Conservation (phyloP, 2,888 invertebrate species). For the Phasia obesa region DNA sequence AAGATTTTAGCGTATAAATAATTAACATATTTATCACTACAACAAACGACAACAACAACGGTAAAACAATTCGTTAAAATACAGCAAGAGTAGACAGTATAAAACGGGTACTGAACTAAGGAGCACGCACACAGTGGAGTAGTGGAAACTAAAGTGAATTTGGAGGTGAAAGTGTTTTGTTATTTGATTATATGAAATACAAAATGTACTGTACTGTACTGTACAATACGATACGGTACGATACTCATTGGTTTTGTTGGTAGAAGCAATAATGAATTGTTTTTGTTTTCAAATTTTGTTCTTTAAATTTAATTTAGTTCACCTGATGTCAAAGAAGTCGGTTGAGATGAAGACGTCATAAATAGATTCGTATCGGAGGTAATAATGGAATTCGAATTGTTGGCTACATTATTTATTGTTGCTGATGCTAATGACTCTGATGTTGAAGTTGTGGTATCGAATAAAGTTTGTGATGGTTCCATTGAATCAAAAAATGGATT, state of each 20-base stretch:
- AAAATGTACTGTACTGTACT: conserved; percentile 37
- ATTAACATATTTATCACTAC: background rate
- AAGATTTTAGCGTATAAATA: conserved; percentile 11
- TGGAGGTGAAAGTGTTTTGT: conserved; percentile 39
- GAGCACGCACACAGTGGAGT: conserved; percentile 31
- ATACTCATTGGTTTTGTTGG: too few species aligned
- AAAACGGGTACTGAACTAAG: conserved; percentile 27
- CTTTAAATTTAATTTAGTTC: conserved; percentile 65
- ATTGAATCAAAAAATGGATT: conserved; percentile 82
- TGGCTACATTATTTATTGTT: conserved; percentile 59
- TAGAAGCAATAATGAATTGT: conserved; percentile 24
- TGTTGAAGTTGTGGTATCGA: conserved; percentile 62
- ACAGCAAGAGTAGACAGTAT: background rate
- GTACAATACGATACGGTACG: too few species aligned
- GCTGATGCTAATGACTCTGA: conserved; percentile 73
- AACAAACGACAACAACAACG: conserved; percentile 37
- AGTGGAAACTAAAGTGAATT: conserved; percentile 22
- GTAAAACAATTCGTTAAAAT: conserved; percentile 24
- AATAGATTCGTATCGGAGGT: conserved; percentile 60
- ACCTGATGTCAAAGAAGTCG: conserved; percentile 73
- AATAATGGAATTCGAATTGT: conserved; percentile 67
- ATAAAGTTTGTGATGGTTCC: conserved; percentile 72
- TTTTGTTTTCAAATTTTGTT: background rate
- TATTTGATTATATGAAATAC: conserved; percentile 9
- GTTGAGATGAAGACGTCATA: conserved; percentile 63